Evolutionary conservation across 2,113 vertebrate species (phyloP).

Genomic region (Cyanoramphus novaezelandiae): DNA sequence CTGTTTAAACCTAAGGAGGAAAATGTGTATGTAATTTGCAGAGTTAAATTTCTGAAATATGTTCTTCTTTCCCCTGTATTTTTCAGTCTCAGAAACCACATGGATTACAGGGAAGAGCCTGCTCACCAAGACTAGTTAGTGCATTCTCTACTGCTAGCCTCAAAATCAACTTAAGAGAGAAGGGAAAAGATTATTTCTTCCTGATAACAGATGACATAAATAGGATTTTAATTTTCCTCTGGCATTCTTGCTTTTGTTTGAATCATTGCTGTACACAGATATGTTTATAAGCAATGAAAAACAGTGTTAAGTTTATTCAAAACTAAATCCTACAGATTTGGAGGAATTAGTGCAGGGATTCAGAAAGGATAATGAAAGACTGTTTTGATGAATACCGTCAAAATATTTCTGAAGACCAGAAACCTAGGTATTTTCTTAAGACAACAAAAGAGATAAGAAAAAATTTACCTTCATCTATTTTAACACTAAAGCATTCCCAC

Average conservation of each 20-base stretch:
- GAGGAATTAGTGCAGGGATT: constrained; percentile 8
- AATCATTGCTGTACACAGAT: not conserved
- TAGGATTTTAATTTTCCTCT: not conserved
- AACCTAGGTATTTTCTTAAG: not conserved
- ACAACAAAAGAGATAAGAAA: not conserved
- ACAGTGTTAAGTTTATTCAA: not conserved
- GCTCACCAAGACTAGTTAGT: not conserved
- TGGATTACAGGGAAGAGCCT: not conserved
- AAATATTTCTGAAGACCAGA: not conserved
- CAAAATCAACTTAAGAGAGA: not conserved
- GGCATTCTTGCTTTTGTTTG: constrained; percentile 24
- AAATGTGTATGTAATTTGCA: not conserved
- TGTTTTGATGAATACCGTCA: not conserved
- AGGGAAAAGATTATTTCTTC: not conserved
- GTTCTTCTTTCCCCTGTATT: not conserved
- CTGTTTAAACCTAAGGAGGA: not conserved
- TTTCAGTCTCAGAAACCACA: not conserved
- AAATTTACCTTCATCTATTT: not conserved
- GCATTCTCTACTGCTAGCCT: not conserved
- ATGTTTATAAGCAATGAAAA: not conserved
- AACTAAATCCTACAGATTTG: constrained; percentile 17
- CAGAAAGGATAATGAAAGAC: constrained; percentile 15
- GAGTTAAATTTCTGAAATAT: not conserved
- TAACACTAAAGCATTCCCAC: not conserved
- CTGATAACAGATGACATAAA: constrained; percentile 11